Percentiles rank a stretch among this genome's conserved stretches.
phyloP scores from a whole-genome alignment of 2,113 vertebrate species.

The Leptosomus discolor region DNA sequence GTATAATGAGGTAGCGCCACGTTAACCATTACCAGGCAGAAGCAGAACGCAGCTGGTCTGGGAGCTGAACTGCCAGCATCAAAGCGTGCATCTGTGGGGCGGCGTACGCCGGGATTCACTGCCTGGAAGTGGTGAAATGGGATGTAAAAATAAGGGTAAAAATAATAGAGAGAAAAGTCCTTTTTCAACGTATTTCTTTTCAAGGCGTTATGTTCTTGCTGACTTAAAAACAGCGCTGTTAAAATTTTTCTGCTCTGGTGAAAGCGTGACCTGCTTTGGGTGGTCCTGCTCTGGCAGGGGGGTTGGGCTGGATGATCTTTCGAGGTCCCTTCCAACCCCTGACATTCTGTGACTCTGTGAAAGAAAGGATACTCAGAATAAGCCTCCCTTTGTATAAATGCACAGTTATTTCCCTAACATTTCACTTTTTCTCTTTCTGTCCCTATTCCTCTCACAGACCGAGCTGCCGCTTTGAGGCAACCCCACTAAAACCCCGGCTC shows the following conservation, averaged over 20 bases:
- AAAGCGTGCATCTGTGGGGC: not conserved
- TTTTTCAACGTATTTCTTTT: not conserved
- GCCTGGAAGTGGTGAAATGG: conserved; percentile 1
- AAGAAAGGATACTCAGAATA: not conserved
- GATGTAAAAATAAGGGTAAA: not conserved
- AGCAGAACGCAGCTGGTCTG: conserved; percentile 77
- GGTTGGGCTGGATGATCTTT: no score
- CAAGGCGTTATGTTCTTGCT: not conserved
- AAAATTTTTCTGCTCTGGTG: not conserved
- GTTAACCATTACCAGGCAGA: conserved; percentile 72
- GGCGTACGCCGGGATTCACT: not conserved
- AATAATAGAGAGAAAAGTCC: not conserved
- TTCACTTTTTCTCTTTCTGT: not conserved
- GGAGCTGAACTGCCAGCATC: conserved; percentile 40
- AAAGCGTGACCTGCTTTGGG: no score
- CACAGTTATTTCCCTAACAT: not conserved
- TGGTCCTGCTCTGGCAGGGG: no score
- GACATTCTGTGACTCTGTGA: no score
- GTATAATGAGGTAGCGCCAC: conserved; percentile 73
- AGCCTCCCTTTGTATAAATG: not conserved
- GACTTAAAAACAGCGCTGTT: not conserved
- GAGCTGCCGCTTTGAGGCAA: not conserved
- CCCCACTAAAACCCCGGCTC: not conserved
- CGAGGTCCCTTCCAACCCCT: no score
- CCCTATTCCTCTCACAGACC: not conserved